Evolutionary conservation across 2,113 vertebrate genomes (phyloP), one percentile per base, ranked within the genome.

Genomic region (Zosterops hypoxanthus): DNA sequence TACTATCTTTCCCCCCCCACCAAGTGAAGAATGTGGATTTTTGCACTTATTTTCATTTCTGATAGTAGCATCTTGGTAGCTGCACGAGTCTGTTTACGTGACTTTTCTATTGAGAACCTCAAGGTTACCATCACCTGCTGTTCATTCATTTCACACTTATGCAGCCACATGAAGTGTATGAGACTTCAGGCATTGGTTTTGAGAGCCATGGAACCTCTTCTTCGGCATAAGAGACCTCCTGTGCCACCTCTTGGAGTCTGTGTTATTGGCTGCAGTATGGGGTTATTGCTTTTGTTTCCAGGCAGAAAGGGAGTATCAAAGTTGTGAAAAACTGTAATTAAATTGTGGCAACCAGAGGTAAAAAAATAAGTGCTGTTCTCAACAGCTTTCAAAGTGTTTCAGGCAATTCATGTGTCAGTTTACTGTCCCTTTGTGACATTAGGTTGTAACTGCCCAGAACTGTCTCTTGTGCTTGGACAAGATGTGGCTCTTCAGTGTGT

Each of bases 31-130:
- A 68, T 66, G 31, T 56, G 34, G 23, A 24, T 88, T 83, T 77
- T 81, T 77, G 36, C 34, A 25, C 31, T 87, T 83, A 11, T 14
- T 34, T 52, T 81, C 6, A 10, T 36, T 85, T 90, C 20, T 61
- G 7, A 33, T 47, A n/a, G 42, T 21, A 70, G 25, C 1, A 0
- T 84, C 42, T 53, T 70, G 42, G 42, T 84, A 71, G 47, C 57
- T 79, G 36, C 33, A 18, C 0, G 0, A 23, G 36, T 55, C 47
- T 92, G 36, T 90, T 69, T 82, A 39, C 0, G 0, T 75, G 70
- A 78, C 24, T 49, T 86, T 79, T 73, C 23, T 59, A 0, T 61
- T 70, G 90, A 57, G 52, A 84, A 34, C n/a, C 33, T 91, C 60
- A 84, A 70, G 47, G 34, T 89, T 61, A 9, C 63, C 8, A 17